Evolutionary conservation across 1,140 invertebrate genomes (phyloP).

Genomic region (Listronotus oregonensis): DNA sequence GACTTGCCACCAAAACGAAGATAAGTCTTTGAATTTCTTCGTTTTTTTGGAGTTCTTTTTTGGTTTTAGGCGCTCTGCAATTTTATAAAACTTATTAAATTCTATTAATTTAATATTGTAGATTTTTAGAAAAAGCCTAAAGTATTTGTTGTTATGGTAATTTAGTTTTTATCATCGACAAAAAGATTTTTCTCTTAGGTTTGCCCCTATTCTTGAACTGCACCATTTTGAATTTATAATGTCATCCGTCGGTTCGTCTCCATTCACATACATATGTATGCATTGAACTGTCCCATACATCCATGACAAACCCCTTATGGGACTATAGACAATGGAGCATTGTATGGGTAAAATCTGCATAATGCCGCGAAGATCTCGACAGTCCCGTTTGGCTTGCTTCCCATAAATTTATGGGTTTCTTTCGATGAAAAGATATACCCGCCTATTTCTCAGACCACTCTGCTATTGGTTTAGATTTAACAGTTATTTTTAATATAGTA

Average conservation of each 20-base stretch:
- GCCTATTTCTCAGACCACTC: no score
- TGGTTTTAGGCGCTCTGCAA: no score
- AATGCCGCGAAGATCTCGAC: conserved; percentile 25
- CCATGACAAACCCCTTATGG: conserved; percentile 13
- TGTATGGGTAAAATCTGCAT: conserved; percentile 27
- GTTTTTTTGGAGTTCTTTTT: no score
- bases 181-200: not conserved
- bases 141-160: no score
- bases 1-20: no score
- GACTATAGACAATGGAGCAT: conserved; percentile 26
- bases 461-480: no score
- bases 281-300: conserved; percentile 24
- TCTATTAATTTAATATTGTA: no score
- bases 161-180: no score
- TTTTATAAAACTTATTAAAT: no score
- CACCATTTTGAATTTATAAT: conserved; percentile 31
- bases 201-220: not conserved
- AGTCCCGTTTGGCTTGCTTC: conserved; percentile 24
- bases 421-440: not conserved
- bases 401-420: conserved; percentile 26
- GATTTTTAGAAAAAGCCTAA: no score
- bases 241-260: conserved; percentile 3
- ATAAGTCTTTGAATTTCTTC: no score
- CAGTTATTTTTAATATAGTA: no score
- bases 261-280: conserved; percentile 31